A percentile compares a stretch with the other conserved stretches of the same genome.
phyloP scores from a whole-genome alignment of 1,140 invertebrate genomes.

The Micrasema minimum region DNA sequence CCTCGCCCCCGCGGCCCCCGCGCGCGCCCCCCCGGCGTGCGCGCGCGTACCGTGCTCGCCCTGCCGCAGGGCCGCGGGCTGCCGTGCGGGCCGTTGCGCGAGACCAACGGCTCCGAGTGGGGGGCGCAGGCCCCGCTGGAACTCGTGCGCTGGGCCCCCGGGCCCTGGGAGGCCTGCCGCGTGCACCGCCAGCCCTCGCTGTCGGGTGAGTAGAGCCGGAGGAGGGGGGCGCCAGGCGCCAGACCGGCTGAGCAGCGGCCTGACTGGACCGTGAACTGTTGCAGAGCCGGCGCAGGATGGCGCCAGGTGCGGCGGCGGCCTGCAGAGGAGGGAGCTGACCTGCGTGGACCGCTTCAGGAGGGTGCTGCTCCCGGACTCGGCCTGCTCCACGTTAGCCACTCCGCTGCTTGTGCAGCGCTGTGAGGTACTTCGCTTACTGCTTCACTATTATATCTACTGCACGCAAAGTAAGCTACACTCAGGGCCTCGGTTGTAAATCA shows the following conservation, averaged over 20 bases:
- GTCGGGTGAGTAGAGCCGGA: background rate
- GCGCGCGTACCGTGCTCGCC: slow-evolving; percentile 59
- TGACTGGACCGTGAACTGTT: no score
- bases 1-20: slow-evolving; percentile 54
- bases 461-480: no score
- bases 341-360: slow-evolving; percentile 60
- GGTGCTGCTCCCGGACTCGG: slow-evolving; percentile 55
- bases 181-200: slow-evolving; percentile 57
- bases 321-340: slow-evolving; percentile 59
- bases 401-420: slow-evolving; percentile 63
- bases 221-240: no score
- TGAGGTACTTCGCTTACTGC: slow-evolving; percentile 56
- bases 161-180: slow-evolving; percentile 61
- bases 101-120: slow-evolving; percentile 54
- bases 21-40: slow-evolving; percentile 39
- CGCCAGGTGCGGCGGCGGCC: slow-evolving; percentile 60
- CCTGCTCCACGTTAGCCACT: slow-evolving; percentile 58
- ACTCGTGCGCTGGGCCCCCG: slow-evolving; percentile 61
- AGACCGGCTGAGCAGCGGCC: background rate
- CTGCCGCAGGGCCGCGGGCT: slow-evolving; percentile 59
- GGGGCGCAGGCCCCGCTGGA: slow-evolving; percentile 57
- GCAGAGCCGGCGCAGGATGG: slow-evolving; percentile 50
- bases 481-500: no score
- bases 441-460: no score
- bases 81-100: slow-evolving; percentile 33